Evolutionary conservation across 2,797 vertebrate genomes (phyloP).

Genomic region (Esox lucius): DNA sequence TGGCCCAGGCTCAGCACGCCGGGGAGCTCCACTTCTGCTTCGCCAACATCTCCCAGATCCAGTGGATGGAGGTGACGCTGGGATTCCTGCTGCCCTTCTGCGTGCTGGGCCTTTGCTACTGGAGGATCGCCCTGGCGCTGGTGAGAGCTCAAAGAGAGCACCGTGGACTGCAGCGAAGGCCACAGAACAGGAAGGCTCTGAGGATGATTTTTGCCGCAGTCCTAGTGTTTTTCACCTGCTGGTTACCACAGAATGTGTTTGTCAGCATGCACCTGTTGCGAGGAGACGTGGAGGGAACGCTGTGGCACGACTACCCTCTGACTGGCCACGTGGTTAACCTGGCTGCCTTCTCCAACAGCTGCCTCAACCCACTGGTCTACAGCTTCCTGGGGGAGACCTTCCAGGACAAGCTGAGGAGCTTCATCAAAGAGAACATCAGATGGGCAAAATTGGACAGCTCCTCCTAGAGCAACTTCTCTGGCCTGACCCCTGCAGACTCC

Average conservation of each 20-base stretch:
- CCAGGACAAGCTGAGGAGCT: conserved; percentile 81
- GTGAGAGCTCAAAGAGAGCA: conserved; percentile 67
- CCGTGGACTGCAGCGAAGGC: conserved; percentile 51
- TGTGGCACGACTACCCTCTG: conserved; percentile 85
- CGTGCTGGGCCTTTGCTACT: conserved; percentile 87
- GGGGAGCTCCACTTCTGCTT: conserved; percentile 89
- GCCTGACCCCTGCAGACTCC: neutral
- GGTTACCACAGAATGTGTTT: conserved; percentile 90
- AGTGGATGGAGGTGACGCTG: conserved; percentile 90
- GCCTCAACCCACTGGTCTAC: conserved; percentile 90
- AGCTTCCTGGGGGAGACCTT: conserved; percentile 91
- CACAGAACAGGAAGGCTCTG: conserved; percentile 83
- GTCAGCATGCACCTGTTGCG: conserved; percentile 83
- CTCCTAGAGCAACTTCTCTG: conserved; percentile 19
- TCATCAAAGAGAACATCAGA: conserved; percentile 76
- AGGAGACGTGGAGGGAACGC: conserved; percentile 65
- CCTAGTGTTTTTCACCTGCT: conserved; percentile 90
- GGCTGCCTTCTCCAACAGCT: conserved; percentile 92
- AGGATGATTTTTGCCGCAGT: conserved; percentile 88
- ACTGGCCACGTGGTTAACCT: conserved; percentile 86
- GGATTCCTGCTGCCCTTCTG: conserved; percentile 88
- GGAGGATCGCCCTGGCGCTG: conserved; percentile 80
- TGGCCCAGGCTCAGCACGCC: conserved; percentile 79
- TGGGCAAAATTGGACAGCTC: conserved; percentile 70
- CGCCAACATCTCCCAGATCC: conserved; percentile 85